A percentile compares a stretch with the other conserved stretches of the same genome.
phyloP scores from a whole-genome alignment of 1,140 invertebrate genomes.

The Drosophila punjabiensis region DNA sequence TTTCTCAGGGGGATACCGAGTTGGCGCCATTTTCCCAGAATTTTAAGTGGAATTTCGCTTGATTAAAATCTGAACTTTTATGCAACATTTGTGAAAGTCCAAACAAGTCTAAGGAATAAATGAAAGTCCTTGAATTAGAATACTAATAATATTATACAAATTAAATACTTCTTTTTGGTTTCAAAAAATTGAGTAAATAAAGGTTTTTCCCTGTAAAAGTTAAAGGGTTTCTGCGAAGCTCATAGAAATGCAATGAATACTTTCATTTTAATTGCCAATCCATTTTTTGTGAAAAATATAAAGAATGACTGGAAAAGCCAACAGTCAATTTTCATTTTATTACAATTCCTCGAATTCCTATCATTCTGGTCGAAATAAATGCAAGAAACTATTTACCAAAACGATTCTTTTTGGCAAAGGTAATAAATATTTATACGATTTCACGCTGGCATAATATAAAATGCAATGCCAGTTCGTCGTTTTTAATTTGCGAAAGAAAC shows the following conservation, averaged over 20 bases:
- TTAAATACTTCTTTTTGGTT: background rate
- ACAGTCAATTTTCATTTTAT: constrained; percentile 2
- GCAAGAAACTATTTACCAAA: constrained; percentile 9
- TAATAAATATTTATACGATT: constrained; percentile 8
- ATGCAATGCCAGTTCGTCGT: background rate
- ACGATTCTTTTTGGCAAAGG: background rate
- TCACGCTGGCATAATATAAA: background rate
- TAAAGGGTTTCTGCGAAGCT: background rate
- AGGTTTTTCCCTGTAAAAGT: background rate
- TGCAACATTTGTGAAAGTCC: constrained; percentile 5
- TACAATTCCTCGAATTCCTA: background rate
- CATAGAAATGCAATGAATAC: background rate
- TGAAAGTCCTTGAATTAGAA: background rate
- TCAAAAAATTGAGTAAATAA: background rate
- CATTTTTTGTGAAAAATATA: background rate
- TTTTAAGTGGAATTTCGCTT: constrained; percentile 44
- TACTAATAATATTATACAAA: background rate
- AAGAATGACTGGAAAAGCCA: background rate
- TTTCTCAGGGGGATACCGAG: constrained; percentile 25
- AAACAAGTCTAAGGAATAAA: background rate
- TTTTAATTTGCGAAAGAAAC: constrained; percentile 4
- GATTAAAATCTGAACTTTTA: constrained; percentile 36
- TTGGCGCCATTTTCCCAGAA: constrained; percentile 18
- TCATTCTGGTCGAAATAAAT: background rate
- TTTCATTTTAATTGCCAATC: background rate